Evolutionary conservation across 2,888 invertebrate genomes (phyloP), one percentile per base, ranked within the genome.

Genomic region (Agonopterix subpropinquella): DNA sequence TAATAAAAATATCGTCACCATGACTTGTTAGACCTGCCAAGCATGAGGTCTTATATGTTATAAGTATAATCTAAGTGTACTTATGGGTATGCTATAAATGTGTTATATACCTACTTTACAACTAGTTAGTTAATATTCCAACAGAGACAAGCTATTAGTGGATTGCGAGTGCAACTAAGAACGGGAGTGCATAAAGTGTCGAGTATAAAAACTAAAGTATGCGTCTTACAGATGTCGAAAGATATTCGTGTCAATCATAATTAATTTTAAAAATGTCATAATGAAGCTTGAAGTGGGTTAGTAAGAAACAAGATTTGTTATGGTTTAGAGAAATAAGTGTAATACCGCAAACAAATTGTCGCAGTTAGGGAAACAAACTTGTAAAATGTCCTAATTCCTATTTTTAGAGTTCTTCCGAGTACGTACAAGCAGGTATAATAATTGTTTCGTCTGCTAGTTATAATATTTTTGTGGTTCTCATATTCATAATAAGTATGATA

Each of bases 251-350:
- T 61, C 61, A 56, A 64, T 64, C 57, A 56, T 61, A 65, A 63
- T 64, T 63, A 63, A 67, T 65, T 60, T 54, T 49, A 67, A 65
- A 65, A 63, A 67, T 70, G 62, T 60, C 61, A 62, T 64, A 65
- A 61, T 54, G 57, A 57, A 52, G 48, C 47, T 51, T 57, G 55
- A 54, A 50, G 53, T 56, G 49, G 50, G 43, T 52, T 28, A 55
- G 52, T 36, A 53, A 53, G 55, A 55, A 54, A 60, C 50, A 18
- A 39, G 45, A 52, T 60, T 57, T 53, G 64, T 52, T 57, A 60
- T 51, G 54, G 53, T 53, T 36, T 35, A 35, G 54, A 51, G 50
- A 48, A 50, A 47, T 44, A 13, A 13, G 43, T 49, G 39, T 43
- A 28, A 44, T 45, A 46, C 49, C 45, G 45, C 49, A 50, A 46